Evolutionary conservation across 1,140 invertebrate genomes (phyloP).

Genomic region (Latrodectus geometricus): DNA sequence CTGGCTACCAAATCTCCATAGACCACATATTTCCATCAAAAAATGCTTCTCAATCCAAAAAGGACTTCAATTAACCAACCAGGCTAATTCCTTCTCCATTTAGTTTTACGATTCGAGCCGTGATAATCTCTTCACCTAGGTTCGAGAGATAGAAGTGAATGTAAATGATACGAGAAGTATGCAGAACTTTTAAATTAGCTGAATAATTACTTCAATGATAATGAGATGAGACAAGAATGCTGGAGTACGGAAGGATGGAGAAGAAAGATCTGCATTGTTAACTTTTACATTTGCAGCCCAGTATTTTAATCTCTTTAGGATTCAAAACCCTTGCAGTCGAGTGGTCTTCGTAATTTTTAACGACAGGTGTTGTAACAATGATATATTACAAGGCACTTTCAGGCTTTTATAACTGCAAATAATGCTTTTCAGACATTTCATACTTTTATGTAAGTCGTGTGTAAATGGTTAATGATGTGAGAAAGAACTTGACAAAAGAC

Average conservation of each 20-base stretch:
- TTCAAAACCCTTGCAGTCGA: background rate
- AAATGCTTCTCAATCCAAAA: background rate
- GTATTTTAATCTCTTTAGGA: background rate
- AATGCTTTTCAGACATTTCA: too few relatives aligned
- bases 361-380: conserved; percentile 1
- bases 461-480: too few relatives aligned
- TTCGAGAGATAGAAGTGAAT: background rate
- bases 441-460: too few relatives aligned
- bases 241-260: background rate
- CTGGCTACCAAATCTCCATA: too few relatives aligned
- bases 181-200: conserved; percentile 23
- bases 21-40: too few relatives aligned
- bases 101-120: background rate
- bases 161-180: conserved; percentile 11
- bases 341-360: background rate
- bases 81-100: background rate
- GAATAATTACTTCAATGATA: conserved; percentile 30
- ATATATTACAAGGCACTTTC: background rate
- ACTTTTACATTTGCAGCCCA: background rate
- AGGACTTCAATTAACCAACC: conserved; percentile 10
- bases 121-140: conserved; percentile 15
- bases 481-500: too few relatives aligned
- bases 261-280: background rate
- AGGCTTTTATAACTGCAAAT: too few relatives aligned
- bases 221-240: conserved; percentile 23